Conservation (phyloP, 2,888 invertebrate genomes). For the Epinotia nisella region DNA sequence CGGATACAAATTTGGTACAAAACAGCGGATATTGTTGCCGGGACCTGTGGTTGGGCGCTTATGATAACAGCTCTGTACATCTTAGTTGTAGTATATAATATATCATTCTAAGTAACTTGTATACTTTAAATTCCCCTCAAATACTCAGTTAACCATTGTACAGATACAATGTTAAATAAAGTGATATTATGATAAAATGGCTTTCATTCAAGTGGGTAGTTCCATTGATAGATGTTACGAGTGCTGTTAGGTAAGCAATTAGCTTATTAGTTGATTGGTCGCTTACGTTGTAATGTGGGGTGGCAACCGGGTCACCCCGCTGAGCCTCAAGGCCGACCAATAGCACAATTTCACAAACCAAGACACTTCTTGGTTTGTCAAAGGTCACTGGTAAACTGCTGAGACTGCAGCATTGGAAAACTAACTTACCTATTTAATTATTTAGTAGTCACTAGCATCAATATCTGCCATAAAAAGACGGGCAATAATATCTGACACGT, state of each 20-base stretch:
- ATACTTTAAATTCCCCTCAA: not conserved
- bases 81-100: not conserved
- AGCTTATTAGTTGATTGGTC: conserved; percentile 30
- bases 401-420: not conserved
- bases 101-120: not conserved
- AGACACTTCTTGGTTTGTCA: conserved; percentile 12
- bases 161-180: conserved; percentile 21
- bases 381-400: conserved; percentile 22
- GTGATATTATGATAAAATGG: conserved; percentile 4
- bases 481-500: too few relatives aligned
- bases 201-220: conserved; percentile 30
- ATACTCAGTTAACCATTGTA: not conserved
- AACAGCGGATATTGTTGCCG: conserved; percentile 52
- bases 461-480: too few relatives aligned
- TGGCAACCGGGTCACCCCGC: conserved; percentile 29
- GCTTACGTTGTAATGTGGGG: conserved; percentile 20
- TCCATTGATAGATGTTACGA: conserved; percentile 31
- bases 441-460: too few relatives aligned
- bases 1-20: conserved; percentile 54
- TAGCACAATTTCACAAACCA: too few relatives aligned
- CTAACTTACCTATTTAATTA: not conserved
- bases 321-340: conserved; percentile 10
- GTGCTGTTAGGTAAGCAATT: conserved; percentile 29
- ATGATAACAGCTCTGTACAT: conserved; percentile 49
- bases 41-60: conserved; percentile 60